Conservation (phyloP, 2,797 vertebrate genomes). For the Leuciscus waleckii region DNA sequence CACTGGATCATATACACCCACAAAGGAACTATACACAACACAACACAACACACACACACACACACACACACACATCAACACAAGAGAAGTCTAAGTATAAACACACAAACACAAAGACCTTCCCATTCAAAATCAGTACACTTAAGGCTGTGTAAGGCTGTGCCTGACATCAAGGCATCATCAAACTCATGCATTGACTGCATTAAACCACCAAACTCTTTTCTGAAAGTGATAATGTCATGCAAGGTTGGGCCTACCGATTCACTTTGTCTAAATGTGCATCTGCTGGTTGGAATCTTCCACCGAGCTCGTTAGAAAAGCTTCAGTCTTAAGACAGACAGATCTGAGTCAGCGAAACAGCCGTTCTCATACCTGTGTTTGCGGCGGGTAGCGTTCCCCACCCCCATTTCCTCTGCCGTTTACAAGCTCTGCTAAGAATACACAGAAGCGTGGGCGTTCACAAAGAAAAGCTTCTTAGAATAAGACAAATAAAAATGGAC, state of each 20-base stretch:
- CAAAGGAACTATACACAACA: background rate
- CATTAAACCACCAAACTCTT: background rate
- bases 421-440: slow-evolving; percentile 63
- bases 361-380: slow-evolving; percentile 49
- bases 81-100: background rate
- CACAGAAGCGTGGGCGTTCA: slow-evolving; percentile 69
- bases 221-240: background rate
- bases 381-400: slow-evolving; percentile 32
- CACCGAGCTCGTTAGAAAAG: slow-evolving; percentile 31
- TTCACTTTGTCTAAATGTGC: background rate
- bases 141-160: no score
- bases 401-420: slow-evolving; percentile 70
- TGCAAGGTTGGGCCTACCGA: background rate
- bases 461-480: slow-evolving; percentile 70
- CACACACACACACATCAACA: background rate
- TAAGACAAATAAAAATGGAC: slow-evolving; percentile 54
- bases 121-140: background rate
- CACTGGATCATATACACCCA: background rate
- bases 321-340: background rate
- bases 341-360: slow-evolving; percentile 72
- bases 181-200: background rate
- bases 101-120: background rate
- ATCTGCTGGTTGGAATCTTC: slow-evolving; percentile 52
- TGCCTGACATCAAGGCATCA: background rate
- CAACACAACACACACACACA: background rate